Evolutionary conservation across 2,797 vertebrate species (phyloP), one percentile per base, ranked within the genome.

Genomic region (Halcyon chelicuti): DNA sequence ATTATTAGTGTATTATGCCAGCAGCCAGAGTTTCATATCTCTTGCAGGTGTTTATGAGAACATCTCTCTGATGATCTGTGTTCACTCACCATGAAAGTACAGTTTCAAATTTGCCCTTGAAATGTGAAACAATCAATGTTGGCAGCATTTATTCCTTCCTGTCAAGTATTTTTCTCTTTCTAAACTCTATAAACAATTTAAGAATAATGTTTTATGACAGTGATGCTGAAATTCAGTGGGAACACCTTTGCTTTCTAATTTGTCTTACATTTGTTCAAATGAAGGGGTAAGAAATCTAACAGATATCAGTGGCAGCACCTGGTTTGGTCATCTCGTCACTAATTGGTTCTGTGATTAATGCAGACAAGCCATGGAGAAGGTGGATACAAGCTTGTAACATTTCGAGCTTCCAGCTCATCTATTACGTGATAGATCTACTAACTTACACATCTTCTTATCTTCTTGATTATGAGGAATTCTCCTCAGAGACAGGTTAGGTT

Each of bases 21-120:
- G 71, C 33, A 94, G 80, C 6, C 71, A 95, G 83, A 62, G 87
- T 95, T 93, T 90, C 68, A 18, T 55, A 4, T 54, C 28, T 87
- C 77, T 82, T 12, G 2, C 77, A 78, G 57, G 80, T 93, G 77
- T 93, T 89, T 86, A 80, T 68, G 74, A 92, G 90, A 89, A 85
- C 62, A 89, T 66, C 39, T 93, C 77, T 93, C 51, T 23, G 12
- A 79, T 70, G 67, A 90, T 78, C 67, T 88, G 19, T 61, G 76
- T 63, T 90, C 76, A 78, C 37, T 88, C 68, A 79, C 60, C 76
- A 39, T 85, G 65, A 89, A 96, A 91, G 68, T 80, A 72, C 49
- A 77, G 74, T 85, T 94, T 95, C 74, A 95, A 76, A 94, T 96
- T 95, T 96, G 90, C 39, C 93, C 90, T 96, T 95, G 94, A 95